Evolutionary conservation across 1,140 invertebrate genomes (phyloP), one percentile per base, ranked within the genome.

Genomic region (Galleria mellonella): DNA sequence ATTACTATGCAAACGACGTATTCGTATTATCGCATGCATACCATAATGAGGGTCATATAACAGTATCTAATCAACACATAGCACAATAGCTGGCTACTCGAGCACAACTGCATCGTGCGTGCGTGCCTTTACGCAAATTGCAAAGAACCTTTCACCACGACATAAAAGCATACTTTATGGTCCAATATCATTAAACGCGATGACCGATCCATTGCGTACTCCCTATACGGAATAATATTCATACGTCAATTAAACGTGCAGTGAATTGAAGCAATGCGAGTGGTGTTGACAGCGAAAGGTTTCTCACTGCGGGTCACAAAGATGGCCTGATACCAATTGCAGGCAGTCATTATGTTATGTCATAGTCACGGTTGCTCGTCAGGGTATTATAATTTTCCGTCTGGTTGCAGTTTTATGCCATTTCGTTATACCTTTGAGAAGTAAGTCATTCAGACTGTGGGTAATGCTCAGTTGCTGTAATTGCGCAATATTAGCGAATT

Each of bases 401-500:
- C 13, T 37, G 35, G 35, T 37, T 37, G 35, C 35, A 37, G 35
- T 37, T 37, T 37, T 17, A 17, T 37, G 35, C 35, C 35, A 23
- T 37, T 37, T 37, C 35, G 35, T 37, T 37, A 37, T 37, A 17
- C 14, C 35, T 37, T 37, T 37, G 35, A 37, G 35, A 37, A 37
- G 35, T 37, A 37, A 37, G 35, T 17, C 35, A 23, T 2, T 23
- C 17, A 23, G 17, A 23, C 17, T 23, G 17, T 23, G 17, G 17
- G 17, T 23, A 23, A 23, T 23, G 17, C 17, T 23, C 17, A 37
- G 35, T 17, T 37, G 14, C n/a, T 37, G 35, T 37, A 37, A 37
- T 37, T 23, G 35, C 13, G 17, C 6, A 23, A 23, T 23, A 6
- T 8, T 35, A 35, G 32, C 12, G 15, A 37, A 37, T 15, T 9